Conservation (phyloP, 1,140 invertebrate genomes). For the Formica exsecta region DNA sequence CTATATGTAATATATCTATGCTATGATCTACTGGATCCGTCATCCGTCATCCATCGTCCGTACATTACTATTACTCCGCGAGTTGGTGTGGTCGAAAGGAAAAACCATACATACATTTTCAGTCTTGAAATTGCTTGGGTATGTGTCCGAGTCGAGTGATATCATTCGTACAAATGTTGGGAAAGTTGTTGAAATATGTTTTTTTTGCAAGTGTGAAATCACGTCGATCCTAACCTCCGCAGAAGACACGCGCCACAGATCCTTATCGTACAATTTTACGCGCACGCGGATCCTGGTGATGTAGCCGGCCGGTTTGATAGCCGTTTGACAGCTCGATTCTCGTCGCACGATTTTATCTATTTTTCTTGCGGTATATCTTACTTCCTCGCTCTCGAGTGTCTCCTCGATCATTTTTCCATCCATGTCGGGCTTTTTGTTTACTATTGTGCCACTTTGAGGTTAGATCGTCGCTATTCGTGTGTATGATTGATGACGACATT, state of each 20-base stretch:
- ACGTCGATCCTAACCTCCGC: no score
- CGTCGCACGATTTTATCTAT: neutral
- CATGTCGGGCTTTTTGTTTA: slow-evolving; percentile 6
- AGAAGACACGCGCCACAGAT: neutral
- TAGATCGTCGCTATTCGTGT: neutral
- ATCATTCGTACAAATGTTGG: neutral
- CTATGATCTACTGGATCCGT: neutral
- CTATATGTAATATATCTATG: no score
- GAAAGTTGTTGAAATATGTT: neutral
- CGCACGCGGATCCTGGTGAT: neutral
- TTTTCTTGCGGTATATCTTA: no score
- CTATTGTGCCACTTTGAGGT: slow-evolving; percentile 6
- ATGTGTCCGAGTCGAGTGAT: neutral
- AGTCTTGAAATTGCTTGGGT: neutral
- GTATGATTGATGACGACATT: neutral
- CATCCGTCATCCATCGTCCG: neutral
- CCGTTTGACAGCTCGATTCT: no score
- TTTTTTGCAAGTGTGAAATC: neutral
- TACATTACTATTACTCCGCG: neutral
- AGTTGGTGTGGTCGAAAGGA: neutral
- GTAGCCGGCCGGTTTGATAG: neutral
- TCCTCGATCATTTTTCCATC: neutral
- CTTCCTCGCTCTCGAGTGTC: no score
- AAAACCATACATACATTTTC: neutral
- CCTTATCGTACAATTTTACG: neutral